Percentiles rank a stretch among this genome's conserved stretches.
phyloP scores from a whole-genome alignment of 2,797 vertebrate genomes.

The Tolypeutes matacus region DNA sequence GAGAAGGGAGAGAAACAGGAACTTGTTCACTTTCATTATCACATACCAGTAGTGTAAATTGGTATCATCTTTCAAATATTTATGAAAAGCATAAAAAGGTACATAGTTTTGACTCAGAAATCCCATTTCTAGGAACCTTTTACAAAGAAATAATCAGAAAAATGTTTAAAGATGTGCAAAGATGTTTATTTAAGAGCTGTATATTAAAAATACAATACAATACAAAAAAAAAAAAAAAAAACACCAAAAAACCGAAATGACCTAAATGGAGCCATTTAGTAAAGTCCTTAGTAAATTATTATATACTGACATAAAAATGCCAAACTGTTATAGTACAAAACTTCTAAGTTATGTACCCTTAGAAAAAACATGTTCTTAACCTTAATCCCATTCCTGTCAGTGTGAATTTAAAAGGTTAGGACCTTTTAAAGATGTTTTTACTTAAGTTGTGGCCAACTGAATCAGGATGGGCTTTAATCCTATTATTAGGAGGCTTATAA shows the following conservation, averaged over 20 bases:
- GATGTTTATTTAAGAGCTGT: neutral
- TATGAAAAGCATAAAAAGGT: neutral
- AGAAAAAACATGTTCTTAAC: too few relatives aligned
- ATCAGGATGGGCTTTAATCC: too few relatives aligned
- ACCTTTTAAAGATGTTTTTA: too few relatives aligned
- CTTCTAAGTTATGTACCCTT: too few relatives aligned
- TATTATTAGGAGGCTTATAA: too few relatives aligned
- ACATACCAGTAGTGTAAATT: neutral
- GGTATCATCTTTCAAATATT: neutral
- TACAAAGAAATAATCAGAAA: constrained; percentile 56
- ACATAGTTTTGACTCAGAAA: constrained; percentile 7
- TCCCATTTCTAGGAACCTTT: neutral
- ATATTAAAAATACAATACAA: neutral
- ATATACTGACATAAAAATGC: neutral
- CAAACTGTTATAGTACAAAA: neutral
- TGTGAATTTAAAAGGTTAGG: too few relatives aligned
- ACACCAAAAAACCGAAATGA: neutral
- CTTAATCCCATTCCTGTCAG: too few relatives aligned
- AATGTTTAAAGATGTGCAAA: neutral
- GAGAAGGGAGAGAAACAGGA: neutral
- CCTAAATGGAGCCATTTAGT: neutral
- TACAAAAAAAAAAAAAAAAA: too few relatives aligned
- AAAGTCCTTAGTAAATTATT: constrained; percentile 1
- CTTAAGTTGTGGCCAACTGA: too few relatives aligned
- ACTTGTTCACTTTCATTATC: neutral